Evolutionary conservation across 2,888 invertebrate genomes (phyloP).

Genomic region (Troilus luridus): DNA sequence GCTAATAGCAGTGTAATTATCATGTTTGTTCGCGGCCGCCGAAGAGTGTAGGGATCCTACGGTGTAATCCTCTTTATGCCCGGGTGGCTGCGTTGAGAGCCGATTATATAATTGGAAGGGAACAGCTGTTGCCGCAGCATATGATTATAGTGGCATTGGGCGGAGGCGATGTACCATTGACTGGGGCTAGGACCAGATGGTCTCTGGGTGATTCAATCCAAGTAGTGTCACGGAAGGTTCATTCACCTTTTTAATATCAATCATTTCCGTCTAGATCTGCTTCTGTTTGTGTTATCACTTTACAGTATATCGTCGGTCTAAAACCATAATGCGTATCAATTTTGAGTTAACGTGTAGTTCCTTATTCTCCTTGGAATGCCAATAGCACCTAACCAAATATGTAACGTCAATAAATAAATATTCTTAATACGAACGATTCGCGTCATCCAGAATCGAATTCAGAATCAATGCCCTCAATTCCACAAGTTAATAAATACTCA

Average conservation of each 20-base stretch:
- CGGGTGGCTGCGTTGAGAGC: not conserved
- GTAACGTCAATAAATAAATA: too few relatives aligned
- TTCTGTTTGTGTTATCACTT: too few relatives aligned
- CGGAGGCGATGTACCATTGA: not conserved
- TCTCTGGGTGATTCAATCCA: not conserved
- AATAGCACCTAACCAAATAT: too few relatives aligned
- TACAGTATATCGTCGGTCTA: too few relatives aligned
- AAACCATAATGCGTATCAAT: too few relatives aligned
- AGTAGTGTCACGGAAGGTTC: not conserved
- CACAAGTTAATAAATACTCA: too few relatives aligned
- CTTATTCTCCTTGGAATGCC: too few relatives aligned
- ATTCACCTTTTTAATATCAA: not conserved
- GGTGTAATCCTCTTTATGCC: not conserved
- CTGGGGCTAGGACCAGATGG: not conserved
- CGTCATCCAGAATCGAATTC: too few relatives aligned
- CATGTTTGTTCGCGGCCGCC: not conserved
- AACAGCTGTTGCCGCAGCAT: not conserved
- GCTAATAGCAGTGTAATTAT: not conserved
- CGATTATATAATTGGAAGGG: conserved; percentile 10
- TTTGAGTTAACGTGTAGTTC: too few relatives aligned
- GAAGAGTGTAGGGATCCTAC: not conserved
- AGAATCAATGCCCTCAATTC: too few relatives aligned
- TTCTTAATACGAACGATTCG: too few relatives aligned
- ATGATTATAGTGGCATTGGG: conserved; percentile 8
- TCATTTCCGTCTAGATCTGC: too few relatives aligned